Evolutionary conservation across 1,140 invertebrate genomes (phyloP).

Genomic region (Cydia amplana): DNA sequence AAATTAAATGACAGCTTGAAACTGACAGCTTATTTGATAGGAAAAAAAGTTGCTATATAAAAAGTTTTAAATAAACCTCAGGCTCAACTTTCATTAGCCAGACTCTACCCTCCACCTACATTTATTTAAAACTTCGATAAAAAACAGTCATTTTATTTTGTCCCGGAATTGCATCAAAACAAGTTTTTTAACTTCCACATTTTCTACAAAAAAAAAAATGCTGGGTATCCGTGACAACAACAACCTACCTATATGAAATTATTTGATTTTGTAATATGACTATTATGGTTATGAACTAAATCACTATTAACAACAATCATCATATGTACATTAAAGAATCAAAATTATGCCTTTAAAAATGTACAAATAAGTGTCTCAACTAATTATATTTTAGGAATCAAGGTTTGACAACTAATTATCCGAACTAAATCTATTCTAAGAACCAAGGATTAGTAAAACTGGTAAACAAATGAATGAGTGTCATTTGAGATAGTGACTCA

Average conservation of each 20-base stretch:
- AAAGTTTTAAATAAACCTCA: too few relatives aligned
- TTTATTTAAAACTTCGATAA: background rate
- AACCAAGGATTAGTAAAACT: constrained; percentile 2
- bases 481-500: constrained; percentile 2
- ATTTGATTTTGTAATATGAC: background rate
- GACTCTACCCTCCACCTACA: background rate
- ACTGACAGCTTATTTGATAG: too few relatives aligned
- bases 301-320: background rate
- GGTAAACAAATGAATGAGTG: background rate
- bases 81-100: too few relatives aligned
- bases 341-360: background rate
- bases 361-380: background rate
- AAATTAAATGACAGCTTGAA: too few relatives aligned
- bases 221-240: background rate
- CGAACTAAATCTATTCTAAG: constrained; percentile 26
- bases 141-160: background rate
- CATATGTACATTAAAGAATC: background rate
- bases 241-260: background rate
- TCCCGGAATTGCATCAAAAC: background rate
- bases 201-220: background rate
- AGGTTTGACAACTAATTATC: constrained; percentile 12
- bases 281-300: background rate
- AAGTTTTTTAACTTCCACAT: too few relatives aligned
- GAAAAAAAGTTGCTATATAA: too few relatives aligned
- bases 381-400: background rate